Evolutionary conservation across 2,797 vertebrate species (phyloP).

Genomic region (Crypturellus tataupa): DNA sequence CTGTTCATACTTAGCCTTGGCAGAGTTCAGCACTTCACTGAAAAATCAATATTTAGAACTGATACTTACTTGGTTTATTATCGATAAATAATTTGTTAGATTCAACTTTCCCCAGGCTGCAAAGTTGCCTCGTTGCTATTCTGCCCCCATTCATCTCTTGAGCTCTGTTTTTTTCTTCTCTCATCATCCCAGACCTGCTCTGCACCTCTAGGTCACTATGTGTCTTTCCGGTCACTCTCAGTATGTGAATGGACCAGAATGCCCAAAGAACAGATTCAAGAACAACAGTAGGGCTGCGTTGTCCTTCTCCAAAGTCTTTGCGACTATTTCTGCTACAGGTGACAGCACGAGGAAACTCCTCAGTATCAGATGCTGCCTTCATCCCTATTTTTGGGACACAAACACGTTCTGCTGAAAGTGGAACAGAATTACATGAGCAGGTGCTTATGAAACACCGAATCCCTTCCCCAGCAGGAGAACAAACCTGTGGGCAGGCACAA

Average conservation of each 20-base stretch:
- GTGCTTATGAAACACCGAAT: neutral
- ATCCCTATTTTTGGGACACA: neutral
- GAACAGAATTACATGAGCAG: neutral
- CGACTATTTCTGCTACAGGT: neutral
- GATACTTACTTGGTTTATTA: neutral
- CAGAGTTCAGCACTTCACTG: neutral
- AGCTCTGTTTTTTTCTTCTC: neutral
- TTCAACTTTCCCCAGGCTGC: neutral
- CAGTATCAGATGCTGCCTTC: rapidly evolving
- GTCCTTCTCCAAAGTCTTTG: neutral
- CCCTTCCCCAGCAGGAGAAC: neutral
- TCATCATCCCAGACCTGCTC: neutral
- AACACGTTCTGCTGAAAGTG: rapidly evolving
- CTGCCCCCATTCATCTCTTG: neutral
- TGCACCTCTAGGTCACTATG: neutral
- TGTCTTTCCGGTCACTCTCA: neutral
- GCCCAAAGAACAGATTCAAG: too few species aligned
- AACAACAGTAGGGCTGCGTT: neutral
- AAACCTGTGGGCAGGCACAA: neutral
- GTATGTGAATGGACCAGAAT: rapidly evolving
- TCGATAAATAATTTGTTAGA: neutral
- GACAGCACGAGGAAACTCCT: rapidly evolving
- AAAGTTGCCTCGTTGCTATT: neutral
- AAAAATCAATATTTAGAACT: neutral
- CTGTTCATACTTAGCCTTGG: neutral